Evolutionary conservation across 1,140 invertebrate species (phyloP), one percentile per base, ranked within the genome.

Genomic region (Anastrepha ludens): DNA sequence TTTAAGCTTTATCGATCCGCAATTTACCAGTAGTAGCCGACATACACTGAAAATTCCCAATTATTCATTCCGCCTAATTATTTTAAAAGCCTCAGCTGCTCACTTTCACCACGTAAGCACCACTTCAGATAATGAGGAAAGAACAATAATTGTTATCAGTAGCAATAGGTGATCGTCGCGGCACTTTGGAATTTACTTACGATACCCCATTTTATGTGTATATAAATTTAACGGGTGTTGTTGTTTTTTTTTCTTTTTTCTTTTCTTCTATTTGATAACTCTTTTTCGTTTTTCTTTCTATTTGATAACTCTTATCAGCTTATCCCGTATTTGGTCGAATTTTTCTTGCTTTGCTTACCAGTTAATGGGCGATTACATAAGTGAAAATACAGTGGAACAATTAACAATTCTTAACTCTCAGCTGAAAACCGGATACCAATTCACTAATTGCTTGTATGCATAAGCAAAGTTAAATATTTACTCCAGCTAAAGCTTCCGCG

Each of bases 131-230:
- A 67, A 65, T 0, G 64, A 11, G 20, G 29, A 29, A 55, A 55
- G 50, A 11, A 64, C 60, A 64, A 64, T 64, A 64, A 20, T 64
- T 64, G 20, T 64, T 64, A 64, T 64, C 62, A 64, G n/a, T 64
- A 20, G 62, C 29, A 41, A 67, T 11, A 41, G 29, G 64, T 41
- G 64, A 67, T 67, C 0, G 64, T 20, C 2, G 29, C 20, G 20
- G 29, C 39, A 67, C 64, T 67, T 67, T 67, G 13, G 2, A 41
- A 41, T 39, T 67, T 67, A 39, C 64, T 13, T 39, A 39, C 13
- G n/a, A 67, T 8, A 20, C n/a, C 0, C 9, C 0, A 29, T 20
- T 29, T 29, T 29, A 29, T 29, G 29, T 29, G 29, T 29, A 29
- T 29, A 64, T 64, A 20, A 64, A 64, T 67, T 29, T 29, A 29